phyloP scores from a whole-genome alignment of 2,797 vertebrate species.

The Ctenopoma multispine region DNA sequence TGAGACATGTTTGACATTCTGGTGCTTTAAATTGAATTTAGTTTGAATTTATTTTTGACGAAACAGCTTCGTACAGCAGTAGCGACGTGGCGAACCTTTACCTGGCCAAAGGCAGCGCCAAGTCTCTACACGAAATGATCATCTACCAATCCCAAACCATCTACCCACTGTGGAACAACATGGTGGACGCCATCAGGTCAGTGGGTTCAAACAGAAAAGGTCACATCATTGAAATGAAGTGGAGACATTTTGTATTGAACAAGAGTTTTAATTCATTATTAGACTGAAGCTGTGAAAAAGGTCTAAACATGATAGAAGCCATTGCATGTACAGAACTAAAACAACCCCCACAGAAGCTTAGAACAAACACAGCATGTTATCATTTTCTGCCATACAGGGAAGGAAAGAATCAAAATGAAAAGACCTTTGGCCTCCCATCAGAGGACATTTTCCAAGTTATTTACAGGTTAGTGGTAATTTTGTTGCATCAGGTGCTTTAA shows the following conservation, averaged over 20 bases:
- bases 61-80: slow-evolving; percentile 79
- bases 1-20: not conserved
- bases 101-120: slow-evolving; percentile 79
- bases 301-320: no score
- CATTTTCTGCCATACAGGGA: slow-evolving; percentile 67
- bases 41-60: not conserved
- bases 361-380: not conserved
- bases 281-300: not conserved
- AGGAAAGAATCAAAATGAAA: slow-evolving; percentile 85
- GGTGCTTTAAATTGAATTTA: not conserved
- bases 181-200: slow-evolving; percentile 81
- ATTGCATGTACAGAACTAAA: no score
- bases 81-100: slow-evolving; percentile 82
- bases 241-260: not conserved
- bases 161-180: slow-evolving; percentile 85
- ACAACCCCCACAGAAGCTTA: no score
- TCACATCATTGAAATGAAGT: not conserved
- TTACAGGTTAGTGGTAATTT: slow-evolving; percentile 75
- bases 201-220: slow-evolving; percentile 16
- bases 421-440: slow-evolving; percentile 78
- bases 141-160: slow-evolving; percentile 82
- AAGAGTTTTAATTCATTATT: not conserved
- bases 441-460: slow-evolving; percentile 80
- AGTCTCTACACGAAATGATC: slow-evolving; percentile 83
- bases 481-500: not conserved